Conservation (phyloP, 1,140 invertebrate species). For the Musca domestica region DNA sequence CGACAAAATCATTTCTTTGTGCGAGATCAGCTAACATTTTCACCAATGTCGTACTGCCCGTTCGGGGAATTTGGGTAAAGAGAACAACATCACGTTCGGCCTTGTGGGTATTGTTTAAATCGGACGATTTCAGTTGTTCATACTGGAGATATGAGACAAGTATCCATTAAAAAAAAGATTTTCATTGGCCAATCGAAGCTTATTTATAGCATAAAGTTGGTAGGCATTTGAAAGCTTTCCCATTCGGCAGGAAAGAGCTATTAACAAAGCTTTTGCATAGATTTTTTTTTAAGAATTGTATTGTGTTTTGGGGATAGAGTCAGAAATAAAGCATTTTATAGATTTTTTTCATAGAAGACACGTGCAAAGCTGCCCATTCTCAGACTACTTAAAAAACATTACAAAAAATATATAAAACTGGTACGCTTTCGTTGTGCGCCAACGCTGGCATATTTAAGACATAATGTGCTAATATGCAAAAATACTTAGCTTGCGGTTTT, state of each 20-base stretch:
- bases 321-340: background rate
- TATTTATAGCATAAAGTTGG: too few species aligned
- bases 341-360: slow-evolving; percentile 1
- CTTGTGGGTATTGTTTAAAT: slow-evolving; percentile 73
- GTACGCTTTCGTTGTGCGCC: too few species aligned
- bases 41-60: slow-evolving; percentile 83
- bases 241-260: too few species aligned
- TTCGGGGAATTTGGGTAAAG: slow-evolving; percentile 86
- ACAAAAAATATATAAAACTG: too few species aligned
- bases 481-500: too few species aligned
- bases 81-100: slow-evolving; percentile 64
- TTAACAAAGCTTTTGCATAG: background rate
- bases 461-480: too few species aligned
- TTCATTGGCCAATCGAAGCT: too few species aligned
- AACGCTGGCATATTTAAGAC: too few species aligned
- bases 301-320: background rate
- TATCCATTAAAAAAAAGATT: too few species aligned
- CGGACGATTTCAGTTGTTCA: slow-evolving; percentile 14
- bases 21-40: slow-evolving; percentile 64
- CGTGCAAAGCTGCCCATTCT: too few species aligned
- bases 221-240: too few species aligned
- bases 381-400: too few species aligned
- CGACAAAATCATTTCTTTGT: slow-evolving; percentile 46
- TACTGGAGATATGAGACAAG: background rate
- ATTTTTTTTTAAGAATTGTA: background rate